Conservation (phyloP, 2,113 vertebrate genomes). For the Barbus barbus region DNA sequence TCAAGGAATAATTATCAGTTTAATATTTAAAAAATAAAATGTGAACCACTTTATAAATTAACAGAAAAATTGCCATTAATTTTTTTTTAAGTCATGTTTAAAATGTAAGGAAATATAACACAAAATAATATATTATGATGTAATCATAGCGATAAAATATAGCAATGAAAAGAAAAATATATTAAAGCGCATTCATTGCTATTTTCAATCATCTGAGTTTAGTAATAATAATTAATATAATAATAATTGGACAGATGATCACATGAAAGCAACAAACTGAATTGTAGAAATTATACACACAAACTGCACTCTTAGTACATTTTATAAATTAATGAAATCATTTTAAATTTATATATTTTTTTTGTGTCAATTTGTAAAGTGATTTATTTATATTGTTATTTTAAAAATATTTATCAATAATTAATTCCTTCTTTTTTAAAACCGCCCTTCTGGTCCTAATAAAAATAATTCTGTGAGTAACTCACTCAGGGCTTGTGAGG, state of each 20-base stretch:
- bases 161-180: too few species aligned
- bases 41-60: too few species aligned
- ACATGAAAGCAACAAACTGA: neutral
- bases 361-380: too few species aligned
- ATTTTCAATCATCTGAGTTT: neutral
- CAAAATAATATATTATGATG: neutral
- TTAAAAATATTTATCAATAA: neutral
- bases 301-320: neutral
- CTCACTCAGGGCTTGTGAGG: neutral
- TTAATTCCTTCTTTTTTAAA: neutral
- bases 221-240: neutral
- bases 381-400: neutral
- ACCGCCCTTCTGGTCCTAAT: neutral
- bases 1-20: neutral
- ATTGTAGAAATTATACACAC: neutral
- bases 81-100: neutral
- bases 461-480: neutral
- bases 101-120: neutral
- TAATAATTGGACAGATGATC: neutral
- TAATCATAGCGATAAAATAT: too few species aligned
- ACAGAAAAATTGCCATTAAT: too few species aligned
- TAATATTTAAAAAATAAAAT: too few species aligned
- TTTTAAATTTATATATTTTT: neutral
- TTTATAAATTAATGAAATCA: neutral
- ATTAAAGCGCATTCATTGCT: neutral